Evolutionary conservation across 2,797 vertebrate species (phyloP).

Genomic region (Myoxocephalus aenaeus): DNA sequence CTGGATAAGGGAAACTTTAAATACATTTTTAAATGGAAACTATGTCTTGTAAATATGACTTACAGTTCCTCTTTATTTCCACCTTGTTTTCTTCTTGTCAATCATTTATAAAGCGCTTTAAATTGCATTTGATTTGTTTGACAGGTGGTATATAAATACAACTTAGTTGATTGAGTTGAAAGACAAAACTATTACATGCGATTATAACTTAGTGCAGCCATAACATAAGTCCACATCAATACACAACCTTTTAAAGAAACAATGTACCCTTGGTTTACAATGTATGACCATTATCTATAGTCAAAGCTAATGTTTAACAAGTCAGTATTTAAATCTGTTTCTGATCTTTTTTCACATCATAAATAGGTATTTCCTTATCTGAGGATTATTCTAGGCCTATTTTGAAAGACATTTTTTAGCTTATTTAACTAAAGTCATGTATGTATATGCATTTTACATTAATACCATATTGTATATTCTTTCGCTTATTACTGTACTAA

Average conservation of each 20-base stretch:
- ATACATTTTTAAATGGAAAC: background rate
- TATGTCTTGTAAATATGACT: background rate
- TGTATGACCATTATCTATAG: background rate
- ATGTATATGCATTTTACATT: constrained; percentile 34
- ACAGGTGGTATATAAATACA: background rate
- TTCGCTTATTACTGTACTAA: constrained; percentile 12
- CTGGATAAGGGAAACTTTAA: background rate
- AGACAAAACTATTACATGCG: background rate
- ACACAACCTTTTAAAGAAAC: background rate
- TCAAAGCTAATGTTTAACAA: background rate
- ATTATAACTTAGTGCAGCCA: background rate
- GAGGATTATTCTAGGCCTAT: background rate
- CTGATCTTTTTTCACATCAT: background rate
- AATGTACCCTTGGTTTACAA: background rate
- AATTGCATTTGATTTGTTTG: background rate
- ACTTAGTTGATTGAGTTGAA: background rate
- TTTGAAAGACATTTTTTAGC: constrained; percentile 12
- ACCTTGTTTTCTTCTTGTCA: background rate
- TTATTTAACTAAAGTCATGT: constrained; percentile 18
- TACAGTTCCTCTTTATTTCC: background rate
- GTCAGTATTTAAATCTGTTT: background rate
- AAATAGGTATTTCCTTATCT: background rate
- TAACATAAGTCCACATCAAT: background rate
- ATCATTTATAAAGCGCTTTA: background rate
- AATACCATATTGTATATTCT: constrained; percentile 33